phyloP scores from a whole-genome alignment of 2,113 vertebrate genomes.

The Mellivora capensis region DNA sequence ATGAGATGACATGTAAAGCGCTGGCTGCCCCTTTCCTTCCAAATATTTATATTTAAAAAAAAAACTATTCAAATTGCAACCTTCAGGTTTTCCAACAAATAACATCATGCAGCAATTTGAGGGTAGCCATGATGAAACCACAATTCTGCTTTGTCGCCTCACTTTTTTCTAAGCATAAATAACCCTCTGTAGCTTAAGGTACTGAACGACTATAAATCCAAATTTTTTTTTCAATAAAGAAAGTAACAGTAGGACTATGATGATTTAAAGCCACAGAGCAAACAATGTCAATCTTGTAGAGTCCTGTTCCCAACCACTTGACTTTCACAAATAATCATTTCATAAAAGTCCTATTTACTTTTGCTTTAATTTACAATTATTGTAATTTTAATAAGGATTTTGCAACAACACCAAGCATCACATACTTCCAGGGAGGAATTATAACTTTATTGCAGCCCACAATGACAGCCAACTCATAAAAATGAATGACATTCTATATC shows the following conservation, averaged over 20 bases:
- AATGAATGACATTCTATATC: slow-evolving; percentile 88
- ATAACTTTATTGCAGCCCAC: slow-evolving; percentile 83
- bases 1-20: neutral
- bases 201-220: neutral
- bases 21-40: neutral
- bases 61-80: neutral
- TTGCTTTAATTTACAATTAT: slow-evolving; percentile 85
- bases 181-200: neutral
- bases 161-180: neutral
- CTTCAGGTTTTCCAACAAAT: slow-evolving; percentile 38
- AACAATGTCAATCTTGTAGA: slow-evolving; percentile 44
- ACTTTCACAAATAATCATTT: slow-evolving; percentile 74
- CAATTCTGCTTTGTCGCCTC: neutral
- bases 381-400: slow-evolving; percentile 85
- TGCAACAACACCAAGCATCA: slow-evolving; percentile 75
- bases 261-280: slow-evolving; percentile 11
- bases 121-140: neutral
- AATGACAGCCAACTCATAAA: slow-evolving; percentile 87
- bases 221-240: neutral
- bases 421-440: slow-evolving; percentile 82
- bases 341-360: slow-evolving; percentile 81
- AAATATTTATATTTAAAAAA: slow-evolving; percentile 31
- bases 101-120: neutral
- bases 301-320: slow-evolving; percentile 62
- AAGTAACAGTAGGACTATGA: neutral